Evolutionary conservation across 2,113 vertebrate genomes (phyloP), one percentile per base, ranked within the genome.

Genomic region (Phasianus colchicus): DNA sequence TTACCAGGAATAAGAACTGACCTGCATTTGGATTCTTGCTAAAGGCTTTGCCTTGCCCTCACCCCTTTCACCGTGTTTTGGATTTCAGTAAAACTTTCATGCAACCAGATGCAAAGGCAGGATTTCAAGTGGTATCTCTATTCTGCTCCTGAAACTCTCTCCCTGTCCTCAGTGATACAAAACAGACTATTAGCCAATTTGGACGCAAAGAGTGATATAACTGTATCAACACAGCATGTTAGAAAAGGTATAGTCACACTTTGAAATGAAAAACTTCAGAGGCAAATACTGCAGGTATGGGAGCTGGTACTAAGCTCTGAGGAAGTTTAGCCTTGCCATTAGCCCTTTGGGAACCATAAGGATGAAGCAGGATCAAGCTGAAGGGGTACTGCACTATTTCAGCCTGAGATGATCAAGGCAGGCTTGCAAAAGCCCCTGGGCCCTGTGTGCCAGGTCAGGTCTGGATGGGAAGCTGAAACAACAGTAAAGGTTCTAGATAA

Each of bases 241-340:
- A 65, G 47, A 52, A 74, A 72, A 36, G 29, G 21, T 52, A 60
- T 48, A 50, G 77, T 6, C 48, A 65, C 27, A 61, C 80, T 90
- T 78, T 20, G 61, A 92, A 77, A 94, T 48, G n/a, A 79, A 88
- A 92, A 78, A 20, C 61, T 86, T 90, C 67, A 84, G 67, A 89
- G 83, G 48, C 32, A 47, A 83, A 88, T 70, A 72, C 27, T n/a
- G 22, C 65, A 86, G 0, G 2, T 30, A 40, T 63, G n/a, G 65
- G 52, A 93, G 43, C 42, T 19, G 29, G 21, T 48, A 72, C 11
- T 27, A 81, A 94, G 80, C 27, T 67, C 76, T 11, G 29, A 75
- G 57, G 25, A 84, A 89, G 27, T 50, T 91, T 87, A 43, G 89
- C 67, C 43, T 82, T 87, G 88, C 40, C 84, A 86, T 22, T 25